These are phyloP conservation scores for Lytechinus pictus DNA, from an alignment of 35 echinoderm and acorn worm genomes.

Conservation along the genomic window DNA sequence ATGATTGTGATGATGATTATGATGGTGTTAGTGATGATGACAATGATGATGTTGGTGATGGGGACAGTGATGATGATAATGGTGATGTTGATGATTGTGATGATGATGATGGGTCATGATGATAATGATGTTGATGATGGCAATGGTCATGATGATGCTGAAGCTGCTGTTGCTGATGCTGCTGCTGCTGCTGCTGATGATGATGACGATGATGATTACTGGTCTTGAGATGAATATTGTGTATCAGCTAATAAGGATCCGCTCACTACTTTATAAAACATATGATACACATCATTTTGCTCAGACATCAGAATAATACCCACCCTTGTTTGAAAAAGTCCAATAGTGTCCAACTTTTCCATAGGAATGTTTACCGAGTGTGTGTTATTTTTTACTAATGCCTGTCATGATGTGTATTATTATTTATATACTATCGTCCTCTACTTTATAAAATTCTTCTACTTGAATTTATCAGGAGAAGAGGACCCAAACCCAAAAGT, in stretches of 20 bases:
- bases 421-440: not conserved
- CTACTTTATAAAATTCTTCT: not conserved
- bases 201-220: not conserved
- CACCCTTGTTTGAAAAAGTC: too few species aligned
- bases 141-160: not conserved
- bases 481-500: not conserved
- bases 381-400: too few species aligned
- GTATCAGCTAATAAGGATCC: too few species aligned
- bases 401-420: too few species aligned
- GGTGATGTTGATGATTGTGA: not conserved
- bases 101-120: not conserved
- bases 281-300: too few species aligned
- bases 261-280: too few species aligned
- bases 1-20: not conserved
- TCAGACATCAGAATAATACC: too few species aligned
- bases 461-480: not conserved
- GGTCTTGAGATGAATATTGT: too few species aligned
- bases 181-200: not conserved
- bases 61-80: constrained; percentile 5
- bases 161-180: not conserved
- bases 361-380: too few species aligned
- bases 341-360: too few species aligned
- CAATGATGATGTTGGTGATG: not conserved
- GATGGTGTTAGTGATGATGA: not conserved
- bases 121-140: not conserved